A percentile compares a stretch with the other conserved stretches of the same genome.
These are phyloP conservation scores for Stenotaenia linearis DNA, from an alignment of 2,888 invertebrate genomes.

Conservation along the genomic window DNA sequence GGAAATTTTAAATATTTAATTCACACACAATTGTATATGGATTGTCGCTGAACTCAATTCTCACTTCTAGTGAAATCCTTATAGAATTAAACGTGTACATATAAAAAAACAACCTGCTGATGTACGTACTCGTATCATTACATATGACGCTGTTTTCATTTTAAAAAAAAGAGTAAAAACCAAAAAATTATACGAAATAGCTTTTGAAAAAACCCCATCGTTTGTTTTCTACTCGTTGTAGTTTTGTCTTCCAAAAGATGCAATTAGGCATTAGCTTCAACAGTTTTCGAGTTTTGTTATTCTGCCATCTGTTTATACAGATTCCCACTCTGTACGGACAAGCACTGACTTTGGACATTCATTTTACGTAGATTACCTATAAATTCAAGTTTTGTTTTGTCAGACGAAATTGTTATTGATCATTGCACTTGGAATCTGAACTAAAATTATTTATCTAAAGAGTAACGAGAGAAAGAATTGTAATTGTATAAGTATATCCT, in stretches of 20 bases:
- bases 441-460: neutral
- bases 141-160: conserved; percentile 6
- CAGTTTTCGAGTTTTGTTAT: neutral
- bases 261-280: conserved; percentile 11
- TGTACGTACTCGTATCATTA: neutral
- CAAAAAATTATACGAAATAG: neutral
- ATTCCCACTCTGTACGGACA: conserved; percentile 1
- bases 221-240: conserved; percentile 16
- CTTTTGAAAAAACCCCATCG: conserved; percentile 9
- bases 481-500: neutral
- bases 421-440: neutral
- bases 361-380: neutral
- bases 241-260: conserved; percentile 19
- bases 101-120: neutral
- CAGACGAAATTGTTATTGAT: neutral
- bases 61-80: neutral
- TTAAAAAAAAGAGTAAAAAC: neutral
- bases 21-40: neutral
- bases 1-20: neutral
- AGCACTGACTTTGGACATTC: neutral
- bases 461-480: neutral
- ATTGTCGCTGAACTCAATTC: conserved; percentile 5
- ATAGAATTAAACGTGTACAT: conserved; percentile 17
- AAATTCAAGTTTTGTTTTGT: neutral
- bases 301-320: neutral